phyloP scores from a whole-genome alignment of 2,797 vertebrate genomes.

The Pipistrellus kuhlii region DNA sequence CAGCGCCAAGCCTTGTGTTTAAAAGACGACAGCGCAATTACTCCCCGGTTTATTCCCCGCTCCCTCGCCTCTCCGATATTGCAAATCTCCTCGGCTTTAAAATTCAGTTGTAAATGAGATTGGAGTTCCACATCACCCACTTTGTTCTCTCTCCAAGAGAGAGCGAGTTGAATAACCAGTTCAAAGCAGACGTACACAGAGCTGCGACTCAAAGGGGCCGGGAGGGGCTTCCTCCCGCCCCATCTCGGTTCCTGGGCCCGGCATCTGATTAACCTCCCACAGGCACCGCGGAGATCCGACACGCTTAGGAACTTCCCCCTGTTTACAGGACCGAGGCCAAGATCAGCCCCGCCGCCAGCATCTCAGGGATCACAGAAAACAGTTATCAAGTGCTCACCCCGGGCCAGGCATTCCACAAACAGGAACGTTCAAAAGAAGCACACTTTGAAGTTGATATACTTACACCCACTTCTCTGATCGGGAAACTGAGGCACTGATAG shows the following conservation, averaged over 20 bases:
- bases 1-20: slow-evolving; percentile 59
- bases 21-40: slow-evolving; percentile 71
- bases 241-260: slow-evolving; percentile 65
- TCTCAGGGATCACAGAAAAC: background rate
- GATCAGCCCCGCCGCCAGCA: too few relatives aligned
- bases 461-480: background rate
- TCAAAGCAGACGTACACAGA: slow-evolving; percentile 74
- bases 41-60: slow-evolving; percentile 71
- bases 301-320: background rate
- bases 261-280: slow-evolving; percentile 63
- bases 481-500: background rate
- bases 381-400: background rate
- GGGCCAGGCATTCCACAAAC: background rate
- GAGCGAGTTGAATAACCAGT: slow-evolving; percentile 70
- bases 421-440: background rate
- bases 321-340: background rate
- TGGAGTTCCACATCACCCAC: slow-evolving; percentile 72
- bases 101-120: slow-evolving; percentile 83
- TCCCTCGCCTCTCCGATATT: slow-evolving; percentile 71
- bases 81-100: slow-evolving; percentile 76
- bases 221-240: slow-evolving; percentile 67
- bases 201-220: slow-evolving; percentile 70
- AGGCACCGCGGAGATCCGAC: background rate
- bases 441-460: background rate
- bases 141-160: slow-evolving; percentile 81